Evolutionary conservation across 1,140 invertebrate species (phyloP).

Genomic region (Planococcus citri): DNA sequence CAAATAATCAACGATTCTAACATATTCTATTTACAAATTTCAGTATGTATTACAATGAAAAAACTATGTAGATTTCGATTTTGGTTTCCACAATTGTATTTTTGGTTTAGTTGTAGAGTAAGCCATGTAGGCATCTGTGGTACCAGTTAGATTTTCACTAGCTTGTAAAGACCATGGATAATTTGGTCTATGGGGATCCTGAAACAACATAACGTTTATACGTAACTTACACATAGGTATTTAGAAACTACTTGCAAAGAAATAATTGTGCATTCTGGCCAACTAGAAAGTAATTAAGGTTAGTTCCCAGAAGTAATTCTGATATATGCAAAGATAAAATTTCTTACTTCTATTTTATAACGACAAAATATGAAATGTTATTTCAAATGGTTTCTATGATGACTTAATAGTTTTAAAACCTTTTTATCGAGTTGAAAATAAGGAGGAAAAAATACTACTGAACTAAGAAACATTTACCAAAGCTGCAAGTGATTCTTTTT

Average conservation of each 20-base stretch:
- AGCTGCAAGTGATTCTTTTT: too few species aligned
- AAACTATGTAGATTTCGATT: conserved; percentile 23
- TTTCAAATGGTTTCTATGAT: too few species aligned
- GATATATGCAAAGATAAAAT: neutral
- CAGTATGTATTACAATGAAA: neutral
- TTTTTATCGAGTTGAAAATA: too few species aligned
- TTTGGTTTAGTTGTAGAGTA: conserved; percentile 77
- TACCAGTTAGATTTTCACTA: conserved; percentile 70
- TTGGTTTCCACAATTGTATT: conserved; percentile 71
- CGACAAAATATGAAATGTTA: too few species aligned
- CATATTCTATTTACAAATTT: neutral
- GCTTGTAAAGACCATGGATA: conserved; percentile 79
- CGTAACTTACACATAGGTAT: neutral
- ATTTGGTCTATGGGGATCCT: conserved; percentile 55
- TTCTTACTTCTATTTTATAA: neutral
- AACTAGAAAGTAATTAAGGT: too few species aligned
- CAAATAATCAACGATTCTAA: neutral
- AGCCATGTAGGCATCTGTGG: conserved; percentile 65
- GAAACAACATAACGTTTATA: neutral
- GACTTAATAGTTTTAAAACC: too few species aligned
- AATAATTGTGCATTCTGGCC: neutral
- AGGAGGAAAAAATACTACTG: too few species aligned
- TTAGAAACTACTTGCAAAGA: neutral
- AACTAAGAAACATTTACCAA: too few species aligned
- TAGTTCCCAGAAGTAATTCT: too few species aligned